Conservation (phyloP, 2,113 vertebrate species). For the Sorex araneus region DNA sequence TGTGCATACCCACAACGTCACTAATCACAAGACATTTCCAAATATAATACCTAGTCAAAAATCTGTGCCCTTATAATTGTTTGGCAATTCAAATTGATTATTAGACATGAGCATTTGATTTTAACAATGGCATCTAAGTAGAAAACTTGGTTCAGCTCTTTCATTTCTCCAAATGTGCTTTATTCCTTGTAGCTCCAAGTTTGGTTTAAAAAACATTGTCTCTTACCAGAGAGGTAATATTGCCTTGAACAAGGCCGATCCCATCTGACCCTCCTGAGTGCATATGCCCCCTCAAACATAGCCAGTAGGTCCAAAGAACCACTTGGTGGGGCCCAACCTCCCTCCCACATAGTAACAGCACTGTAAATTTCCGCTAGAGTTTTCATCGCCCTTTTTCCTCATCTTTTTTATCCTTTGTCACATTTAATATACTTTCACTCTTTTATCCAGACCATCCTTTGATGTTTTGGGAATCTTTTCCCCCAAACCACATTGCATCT, state of each 20-base stretch:
- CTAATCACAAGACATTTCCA: background rate
- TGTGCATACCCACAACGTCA: background rate
- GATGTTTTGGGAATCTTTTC: background rate
- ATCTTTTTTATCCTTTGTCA: background rate
- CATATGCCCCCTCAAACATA: too few relatives aligned
- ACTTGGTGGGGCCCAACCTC: too few relatives aligned
- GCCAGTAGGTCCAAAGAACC: too few relatives aligned
- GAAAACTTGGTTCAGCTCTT: background rate
- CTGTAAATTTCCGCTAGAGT: background rate
- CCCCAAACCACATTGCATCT: background rate
- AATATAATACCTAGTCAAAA: background rate
- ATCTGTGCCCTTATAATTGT: background rate
- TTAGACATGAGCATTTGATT: background rate
- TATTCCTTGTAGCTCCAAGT: background rate
- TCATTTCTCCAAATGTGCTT: background rate
- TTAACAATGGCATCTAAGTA: background rate
- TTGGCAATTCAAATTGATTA: background rate
- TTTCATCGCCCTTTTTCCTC: background rate
- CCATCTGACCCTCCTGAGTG: too few relatives aligned
- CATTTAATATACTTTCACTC: too few relatives aligned
- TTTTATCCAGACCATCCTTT: background rate
- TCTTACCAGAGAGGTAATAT: background rate
- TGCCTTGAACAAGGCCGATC: too few relatives aligned
- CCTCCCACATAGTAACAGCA: rapidly evolving
- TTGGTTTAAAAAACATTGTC: too few relatives aligned